These are phyloP conservation scores for Lepisosteus oculatus DNA, from an alignment of 2,113 vertebrate species.

Conservation along the genomic window DNA sequence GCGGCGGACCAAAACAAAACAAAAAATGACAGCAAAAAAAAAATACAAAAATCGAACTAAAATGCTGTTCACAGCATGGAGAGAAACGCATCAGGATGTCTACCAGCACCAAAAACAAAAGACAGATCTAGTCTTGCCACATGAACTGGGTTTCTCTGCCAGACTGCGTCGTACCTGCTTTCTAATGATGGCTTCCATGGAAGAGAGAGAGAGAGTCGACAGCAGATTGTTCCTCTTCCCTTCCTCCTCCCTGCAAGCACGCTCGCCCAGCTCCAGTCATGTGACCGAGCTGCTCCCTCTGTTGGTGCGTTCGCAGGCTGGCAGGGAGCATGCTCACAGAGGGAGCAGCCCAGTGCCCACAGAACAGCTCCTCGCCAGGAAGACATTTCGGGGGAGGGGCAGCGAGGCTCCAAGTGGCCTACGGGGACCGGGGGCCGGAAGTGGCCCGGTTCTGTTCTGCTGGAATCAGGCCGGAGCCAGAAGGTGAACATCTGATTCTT, in stretches of 20 bases:
- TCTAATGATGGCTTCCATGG: conserved; percentile 64
- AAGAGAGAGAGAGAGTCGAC: conserved; percentile 46
- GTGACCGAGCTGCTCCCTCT: conserved; percentile 69
- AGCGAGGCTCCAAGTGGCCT: too few relatives aligned
- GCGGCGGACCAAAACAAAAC: too few relatives aligned
- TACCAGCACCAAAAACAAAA: conserved; percentile 16
- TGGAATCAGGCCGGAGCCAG: too few relatives aligned
- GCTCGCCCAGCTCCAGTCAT: conserved; percentile 52
- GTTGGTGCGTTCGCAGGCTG: conserved; percentile 56
- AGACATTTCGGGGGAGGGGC: too few relatives aligned
- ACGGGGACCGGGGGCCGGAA: too few relatives aligned
- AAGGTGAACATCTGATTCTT: too few relatives aligned
- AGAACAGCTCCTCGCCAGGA: too few relatives aligned
- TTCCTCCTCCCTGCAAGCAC: conserved; percentile 58
- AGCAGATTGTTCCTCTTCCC: conserved; percentile 62
- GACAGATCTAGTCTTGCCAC: conserved; percentile 30
- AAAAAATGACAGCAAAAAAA: conserved; percentile 34
- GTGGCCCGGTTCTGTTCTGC: too few relatives aligned
- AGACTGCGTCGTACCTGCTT: conserved; percentile 73
- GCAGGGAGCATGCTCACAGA: conserved; percentile 64
- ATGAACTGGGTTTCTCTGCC: conserved; percentile 27
- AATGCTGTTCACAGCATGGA: not conserved
- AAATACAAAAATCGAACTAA: conserved; percentile 13
- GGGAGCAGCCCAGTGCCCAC: not conserved
- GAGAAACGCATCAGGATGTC: conserved; percentile 24